Conservation (phyloP, 2,113 vertebrate genomes). For the Bombycilla garrulus region DNA sequence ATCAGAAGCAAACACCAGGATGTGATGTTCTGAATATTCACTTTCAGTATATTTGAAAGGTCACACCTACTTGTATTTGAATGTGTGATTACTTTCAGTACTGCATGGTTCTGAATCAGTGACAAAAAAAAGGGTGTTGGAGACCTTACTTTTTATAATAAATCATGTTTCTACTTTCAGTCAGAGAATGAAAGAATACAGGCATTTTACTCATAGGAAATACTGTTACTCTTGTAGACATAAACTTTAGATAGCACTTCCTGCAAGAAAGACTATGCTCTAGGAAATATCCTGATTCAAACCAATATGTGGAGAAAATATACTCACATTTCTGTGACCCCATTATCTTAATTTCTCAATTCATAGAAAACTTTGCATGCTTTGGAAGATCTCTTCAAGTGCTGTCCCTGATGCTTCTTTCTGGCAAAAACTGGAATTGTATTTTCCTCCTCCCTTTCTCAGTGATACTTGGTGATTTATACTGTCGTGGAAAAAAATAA, state of each 20-base stretch:
- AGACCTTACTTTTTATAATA: constrained; percentile 28
- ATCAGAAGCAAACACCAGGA: constrained; percentile 65
- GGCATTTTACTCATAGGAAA: not conserved
- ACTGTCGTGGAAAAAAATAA: not conserved
- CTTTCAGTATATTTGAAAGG: constrained; percentile 45
- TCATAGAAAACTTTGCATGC: not conserved
- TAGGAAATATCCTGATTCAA: not conserved
- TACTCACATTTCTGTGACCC: not conserved
- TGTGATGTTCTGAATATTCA: constrained; percentile 63
- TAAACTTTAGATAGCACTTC: not conserved
- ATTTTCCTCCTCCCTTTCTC: not conserved
- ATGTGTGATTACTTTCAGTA: constrained; percentile 56
- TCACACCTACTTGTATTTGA: constrained; percentile 61
- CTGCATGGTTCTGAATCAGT: constrained; percentile 20
- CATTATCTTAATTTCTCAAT: not conserved
- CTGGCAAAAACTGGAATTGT: not conserved
- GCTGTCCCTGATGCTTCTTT: not conserved
- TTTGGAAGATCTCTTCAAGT: not conserved
- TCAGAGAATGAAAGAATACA: not conserved
- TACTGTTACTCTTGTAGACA: not conserved
- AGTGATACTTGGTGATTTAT: not conserved
- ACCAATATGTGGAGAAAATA: not conserved
- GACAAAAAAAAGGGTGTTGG: not conserved
- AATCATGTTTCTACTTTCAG: constrained; percentile 11
- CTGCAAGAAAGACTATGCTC: not conserved